These are phyloP conservation scores for Spilosoma lubricipeda DNA, from an alignment of 2,888 invertebrate species.

Conservation along the genomic window DNA sequence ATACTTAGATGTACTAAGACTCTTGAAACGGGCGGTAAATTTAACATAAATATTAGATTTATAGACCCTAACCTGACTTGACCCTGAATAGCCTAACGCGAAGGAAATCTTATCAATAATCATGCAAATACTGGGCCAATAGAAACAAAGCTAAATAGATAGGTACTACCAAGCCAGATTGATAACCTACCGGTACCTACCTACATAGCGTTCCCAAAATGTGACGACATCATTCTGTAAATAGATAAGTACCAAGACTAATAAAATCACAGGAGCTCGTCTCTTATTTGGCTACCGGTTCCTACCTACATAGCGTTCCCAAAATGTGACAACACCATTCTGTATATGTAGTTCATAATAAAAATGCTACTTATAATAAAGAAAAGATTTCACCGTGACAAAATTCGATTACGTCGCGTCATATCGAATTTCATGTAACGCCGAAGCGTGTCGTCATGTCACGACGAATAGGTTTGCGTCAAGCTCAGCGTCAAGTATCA, in stretches of 20 bases:
- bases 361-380: constrained; percentile 44
- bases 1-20: too few relatives aligned
- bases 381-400: constrained; percentile 48
- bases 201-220: neutral
- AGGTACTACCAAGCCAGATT: too few relatives aligned
- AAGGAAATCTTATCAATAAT: neutral
- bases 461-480: constrained; percentile 46
- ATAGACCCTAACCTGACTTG: too few relatives aligned
- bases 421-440: constrained; percentile 53
- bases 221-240: neutral
- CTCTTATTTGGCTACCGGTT: neutral
- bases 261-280: neutral
- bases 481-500: constrained; percentile 34
- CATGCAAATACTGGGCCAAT: too few relatives aligned
- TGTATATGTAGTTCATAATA: neutral
- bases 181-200: neutral
- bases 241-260: too few relatives aligned
- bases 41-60: too few relatives aligned
- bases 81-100: neutral
- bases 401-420: constrained; percentile 64
- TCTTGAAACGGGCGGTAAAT: too few relatives aligned
- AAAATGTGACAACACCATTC: neutral
- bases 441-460: constrained; percentile 43
- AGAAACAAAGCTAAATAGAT: too few relatives aligned
- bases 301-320: neutral